Percentiles rank a stretch among this genome's conserved stretches.
phyloP scores from a whole-genome alignment of 2,888 invertebrate genomes.

The Erebia ligea region DNA sequence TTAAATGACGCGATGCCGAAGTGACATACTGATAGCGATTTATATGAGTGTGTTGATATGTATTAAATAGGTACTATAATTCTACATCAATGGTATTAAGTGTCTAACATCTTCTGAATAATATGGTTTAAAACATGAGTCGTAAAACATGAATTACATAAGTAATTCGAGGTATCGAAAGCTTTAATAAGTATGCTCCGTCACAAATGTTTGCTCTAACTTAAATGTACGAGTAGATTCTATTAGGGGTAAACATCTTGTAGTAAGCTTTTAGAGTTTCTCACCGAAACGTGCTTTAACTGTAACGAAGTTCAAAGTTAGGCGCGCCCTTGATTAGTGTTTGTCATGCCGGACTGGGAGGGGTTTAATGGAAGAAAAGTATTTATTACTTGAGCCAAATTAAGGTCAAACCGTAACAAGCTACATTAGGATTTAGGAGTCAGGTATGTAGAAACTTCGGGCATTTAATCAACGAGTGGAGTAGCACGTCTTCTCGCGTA shows the following conservation, averaged over 20 bases:
- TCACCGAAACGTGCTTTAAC: conserved; percentile 33
- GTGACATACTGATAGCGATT: too few species aligned
- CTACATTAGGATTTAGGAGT: not conserved
- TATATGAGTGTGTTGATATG: too few species aligned
- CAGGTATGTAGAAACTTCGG: not conserved
- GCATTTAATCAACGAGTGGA: too few species aligned
- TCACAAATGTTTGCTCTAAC: conserved; percentile 1
- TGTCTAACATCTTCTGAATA: too few species aligned
- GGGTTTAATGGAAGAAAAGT: not conserved
- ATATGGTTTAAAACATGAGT: too few species aligned
- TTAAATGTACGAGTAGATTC: conserved; percentile 17
- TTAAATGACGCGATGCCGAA: too few species aligned
- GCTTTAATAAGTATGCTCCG: not conserved
- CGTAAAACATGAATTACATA: too few species aligned
- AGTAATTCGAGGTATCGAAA: not conserved
- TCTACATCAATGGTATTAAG: too few species aligned
- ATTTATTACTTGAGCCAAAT: not conserved
- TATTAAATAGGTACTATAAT: too few species aligned
- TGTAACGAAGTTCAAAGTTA: conserved; percentile 28
- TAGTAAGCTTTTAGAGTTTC: conserved; percentile 35
- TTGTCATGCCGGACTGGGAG: conserved; percentile 20
- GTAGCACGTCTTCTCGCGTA: too few species aligned
- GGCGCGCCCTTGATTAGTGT: conserved; percentile 33
- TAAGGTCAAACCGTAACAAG: too few species aligned
- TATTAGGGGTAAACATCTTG: conserved; percentile 25